Base-by-base conservation (phyloP, 2,888 invertebrate species). In the Dryocosmus kuriphilus region DNA sequence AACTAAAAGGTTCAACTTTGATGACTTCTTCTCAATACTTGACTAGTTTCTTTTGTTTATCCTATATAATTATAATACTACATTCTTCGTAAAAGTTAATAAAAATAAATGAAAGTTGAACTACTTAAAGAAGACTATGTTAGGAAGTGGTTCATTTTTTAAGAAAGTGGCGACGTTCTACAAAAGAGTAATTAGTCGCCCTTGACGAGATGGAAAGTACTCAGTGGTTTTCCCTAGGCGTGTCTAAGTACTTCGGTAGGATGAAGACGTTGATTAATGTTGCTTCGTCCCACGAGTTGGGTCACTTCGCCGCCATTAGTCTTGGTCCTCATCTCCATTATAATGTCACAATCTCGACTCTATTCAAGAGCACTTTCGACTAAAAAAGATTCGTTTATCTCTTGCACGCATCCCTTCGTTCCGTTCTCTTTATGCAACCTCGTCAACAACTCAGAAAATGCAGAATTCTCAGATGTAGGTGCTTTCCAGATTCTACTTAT, bases 241-340 rank as follows among this genome's bases (percentile, higher is more conserved):
- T 24, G 57, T 67, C 67, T 67, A 41, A 41, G 41, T 41, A 67
- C 24, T 67, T 67, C 27, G 38, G 67, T 46, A 67, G 67, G 67
- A 67, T 67, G 67, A 41, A 67, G 74, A 74, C 74, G 61, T 74
- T 80, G 80, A 80, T 80, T 80, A 73, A 80, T 80, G 80, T 76
- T 73, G 71, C 63, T 75, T 74, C 46, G 76, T 51, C 57, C 75
- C 67, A 77, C 55, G 74, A 75, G 55, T 75, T 78, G 60, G 78
- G 77, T 77, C 75, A 78, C 76, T 71, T 55, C 60, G 75, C 63
- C 30, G 75, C 77, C 77, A 80, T 80, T 78, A 78, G 77, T 80
- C 80, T 80, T 78, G 80, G 75, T 74, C 63, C 77, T 80, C 80
- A 80, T 80, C 77, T 80, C 80, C 77, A 80, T 80, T 78, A 74